A percentile compares a stretch with the other conserved stretches of the same genome.
phyloP scores from a whole-genome alignment of 2,797 vertebrate species.

The Arrhamphus sclerolepis region DNA sequence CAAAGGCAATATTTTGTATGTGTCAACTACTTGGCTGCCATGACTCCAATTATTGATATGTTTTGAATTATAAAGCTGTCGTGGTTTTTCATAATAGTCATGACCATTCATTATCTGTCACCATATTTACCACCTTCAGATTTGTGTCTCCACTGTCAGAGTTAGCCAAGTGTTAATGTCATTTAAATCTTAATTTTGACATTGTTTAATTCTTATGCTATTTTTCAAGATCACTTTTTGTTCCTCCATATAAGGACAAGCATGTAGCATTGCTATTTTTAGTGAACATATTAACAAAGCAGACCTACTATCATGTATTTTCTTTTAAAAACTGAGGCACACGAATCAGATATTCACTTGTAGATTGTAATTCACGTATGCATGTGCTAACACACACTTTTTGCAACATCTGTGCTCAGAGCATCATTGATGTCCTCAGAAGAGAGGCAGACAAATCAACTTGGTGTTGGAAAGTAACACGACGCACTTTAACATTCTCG shows the following conservation, averaged over 20 bases:
- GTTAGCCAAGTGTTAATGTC: constrained; percentile 11
- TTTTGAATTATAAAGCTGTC: constrained; percentile 36
- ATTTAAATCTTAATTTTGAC: constrained; percentile 1
- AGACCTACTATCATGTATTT: neutral
- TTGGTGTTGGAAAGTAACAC: constrained; percentile 65
- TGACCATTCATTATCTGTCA: constrained; percentile 5
- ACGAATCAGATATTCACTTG: constrained; percentile 18
- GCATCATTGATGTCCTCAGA: constrained; percentile 47
- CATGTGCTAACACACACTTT: constrained; percentile 36
- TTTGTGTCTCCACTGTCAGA: constrained; percentile 11
- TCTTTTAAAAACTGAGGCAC: constrained; percentile 20
- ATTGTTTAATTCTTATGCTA: neutral
- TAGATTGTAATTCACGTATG: constrained; percentile 1
- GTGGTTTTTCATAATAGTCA: constrained; percentile 36
- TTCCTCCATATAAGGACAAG: neutral
- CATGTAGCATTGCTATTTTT: neutral
- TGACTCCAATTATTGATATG: constrained; percentile 16
- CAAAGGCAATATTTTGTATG: constrained; percentile 10
- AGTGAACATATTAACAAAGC: neutral
- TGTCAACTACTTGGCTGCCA: constrained; percentile 15
- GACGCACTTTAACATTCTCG: constrained; percentile 57
- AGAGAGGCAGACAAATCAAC: constrained; percentile 72
- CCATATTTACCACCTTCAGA: constrained; percentile 3
- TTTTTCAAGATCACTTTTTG: neutral
- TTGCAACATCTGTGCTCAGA: constrained; percentile 43